A percentile compares a stretch with the other conserved stretches of the same genome.
Evolutionary conservation across 2,888 invertebrate genomes (phyloP).

Genomic region (Urechis unicinctus): DNA sequence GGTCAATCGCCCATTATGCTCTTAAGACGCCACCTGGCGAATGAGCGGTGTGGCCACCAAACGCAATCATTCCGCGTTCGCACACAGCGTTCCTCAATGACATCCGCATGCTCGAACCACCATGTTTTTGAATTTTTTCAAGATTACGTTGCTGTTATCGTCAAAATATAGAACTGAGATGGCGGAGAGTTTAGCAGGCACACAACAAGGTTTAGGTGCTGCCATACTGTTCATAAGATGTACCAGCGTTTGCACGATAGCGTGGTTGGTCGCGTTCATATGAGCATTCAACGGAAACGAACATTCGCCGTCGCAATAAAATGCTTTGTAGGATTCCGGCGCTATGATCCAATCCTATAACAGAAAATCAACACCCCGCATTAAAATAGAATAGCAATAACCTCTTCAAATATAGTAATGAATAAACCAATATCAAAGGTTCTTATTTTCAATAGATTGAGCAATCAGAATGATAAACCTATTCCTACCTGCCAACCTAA

Average conservation of each 20-base stretch:
- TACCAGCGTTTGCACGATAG: slow-evolving; percentile 65
- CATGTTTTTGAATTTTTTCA: slow-evolving; percentile 99
- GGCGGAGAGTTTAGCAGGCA: slow-evolving; percentile 86
- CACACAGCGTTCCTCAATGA: too few species aligned
- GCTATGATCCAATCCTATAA: slow-evolving; percentile 92
- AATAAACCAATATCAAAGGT: too few species aligned
- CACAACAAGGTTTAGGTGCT: slow-evolving; percentile 95
- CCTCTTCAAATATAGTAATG: neutral
- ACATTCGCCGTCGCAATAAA: slow-evolving; percentile 93
- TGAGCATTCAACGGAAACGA: slow-evolving; percentile 89
- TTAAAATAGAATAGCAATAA: neutral
- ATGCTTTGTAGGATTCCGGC: slow-evolving; percentile 92
- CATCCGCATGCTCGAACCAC: slow-evolving; percentile 96
- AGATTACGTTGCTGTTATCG: slow-evolving; percentile 86
- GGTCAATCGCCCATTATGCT: too few species aligned
- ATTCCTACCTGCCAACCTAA: slow-evolving; percentile 78
- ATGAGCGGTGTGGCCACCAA: too few species aligned
- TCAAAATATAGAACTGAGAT: slow-evolving; percentile 96
- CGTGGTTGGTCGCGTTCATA: slow-evolving; percentile 96
- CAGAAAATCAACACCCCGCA: neutral
- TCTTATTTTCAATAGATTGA: too few species aligned
- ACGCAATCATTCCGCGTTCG: too few species aligned
- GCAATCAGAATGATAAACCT: neutral
- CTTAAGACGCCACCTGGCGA: too few species aligned
- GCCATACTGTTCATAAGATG: slow-evolving; percentile 58